These are phyloP conservation scores for Machimus rusticus DNA, from an alignment of 2,888 invertebrate genomes.

Conservation along the genomic window DNA sequence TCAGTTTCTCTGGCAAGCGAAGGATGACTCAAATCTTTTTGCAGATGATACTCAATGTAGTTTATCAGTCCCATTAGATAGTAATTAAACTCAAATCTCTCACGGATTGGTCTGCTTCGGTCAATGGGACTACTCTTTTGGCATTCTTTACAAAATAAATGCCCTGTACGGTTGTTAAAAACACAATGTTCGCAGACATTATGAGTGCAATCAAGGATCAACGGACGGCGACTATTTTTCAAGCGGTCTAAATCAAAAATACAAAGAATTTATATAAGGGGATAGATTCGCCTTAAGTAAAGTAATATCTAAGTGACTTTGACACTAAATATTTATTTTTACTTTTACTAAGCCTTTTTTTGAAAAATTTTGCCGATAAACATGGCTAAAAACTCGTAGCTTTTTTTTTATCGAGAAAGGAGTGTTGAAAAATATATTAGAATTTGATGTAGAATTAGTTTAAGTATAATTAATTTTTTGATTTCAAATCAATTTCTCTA, in stretches of 20 bases:
- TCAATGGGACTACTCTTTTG: slow-evolving; percentile 56
- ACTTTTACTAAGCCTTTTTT: too few species aligned
- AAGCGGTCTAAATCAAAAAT: slow-evolving; percentile 44
- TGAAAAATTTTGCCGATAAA: too few species aligned
- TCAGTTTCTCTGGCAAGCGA: background rate
- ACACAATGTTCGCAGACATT: slow-evolving; percentile 73
- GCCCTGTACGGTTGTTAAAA: slow-evolving; percentile 58
- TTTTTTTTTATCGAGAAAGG: too few species aligned
- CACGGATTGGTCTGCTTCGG: slow-evolving; percentile 49
- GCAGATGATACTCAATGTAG: slow-evolving; percentile 30
- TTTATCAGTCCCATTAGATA: slow-evolving; percentile 55
- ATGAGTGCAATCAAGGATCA: slow-evolving; percentile 73
- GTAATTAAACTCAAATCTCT: slow-evolving; percentile 59
- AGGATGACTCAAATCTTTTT: background rate
- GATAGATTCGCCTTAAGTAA: background rate
- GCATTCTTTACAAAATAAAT: slow-evolving; percentile 66
- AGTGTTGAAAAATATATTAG: too few species aligned
- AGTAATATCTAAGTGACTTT: background rate
- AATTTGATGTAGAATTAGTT: too few species aligned
- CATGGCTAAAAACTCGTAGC: too few species aligned
- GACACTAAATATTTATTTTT: background rate
- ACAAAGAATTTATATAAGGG: background rate
- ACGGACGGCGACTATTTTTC: slow-evolving; percentile 61
- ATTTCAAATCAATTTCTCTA: too few species aligned
- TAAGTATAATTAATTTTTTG: too few species aligned